A percentile compares a stretch with the other conserved stretches of the same genome.
Conservation (phyloP, 1,140 invertebrate genomes). For the Phymastichus coffea region DNA sequence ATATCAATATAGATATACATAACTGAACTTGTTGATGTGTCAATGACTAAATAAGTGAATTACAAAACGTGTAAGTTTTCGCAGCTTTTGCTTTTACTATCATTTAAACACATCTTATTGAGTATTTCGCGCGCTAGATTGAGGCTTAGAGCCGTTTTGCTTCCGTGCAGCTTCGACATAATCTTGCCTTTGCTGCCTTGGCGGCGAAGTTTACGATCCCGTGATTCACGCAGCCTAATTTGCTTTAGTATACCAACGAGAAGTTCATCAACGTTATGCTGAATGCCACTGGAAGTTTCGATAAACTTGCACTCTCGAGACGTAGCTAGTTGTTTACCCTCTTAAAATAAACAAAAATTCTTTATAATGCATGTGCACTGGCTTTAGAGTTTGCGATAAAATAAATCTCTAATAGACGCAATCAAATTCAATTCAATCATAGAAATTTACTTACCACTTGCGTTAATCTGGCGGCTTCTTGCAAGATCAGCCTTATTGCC, state of each 20-base stretch:
- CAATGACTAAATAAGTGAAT: too few relatives aligned
- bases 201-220: conserved; percentile 63
- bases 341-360: too few relatives aligned
- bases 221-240: conserved; percentile 73
- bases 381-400: neutral
- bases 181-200: conserved; percentile 57
- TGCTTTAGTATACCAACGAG: conserved; percentile 84
- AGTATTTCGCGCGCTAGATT: conserved; percentile 77
- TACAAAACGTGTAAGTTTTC: conserved; percentile 88
- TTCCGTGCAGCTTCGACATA: conserved; percentile 63
- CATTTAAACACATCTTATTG: conserved; percentile 83
- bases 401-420: neutral
- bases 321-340: conserved; percentile 81
- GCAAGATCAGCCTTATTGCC: conserved; percentile 93
- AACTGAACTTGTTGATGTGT: too few relatives aligned
- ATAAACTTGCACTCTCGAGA: conserved; percentile 91
- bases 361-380: too few relatives aligned
- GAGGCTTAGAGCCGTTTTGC: conserved; percentile 71
- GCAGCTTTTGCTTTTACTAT: conserved; percentile 86
- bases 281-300: conserved; percentile 86
- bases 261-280: conserved; percentile 89
- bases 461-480: conserved; percentile 75
- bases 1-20: too few relatives aligned
- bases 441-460: conserved; percentile 67
- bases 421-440: too few relatives aligned